Evolutionary conservation across 2,888 invertebrate species (phyloP).

Genomic region (Chrysolina oricalcia): DNA sequence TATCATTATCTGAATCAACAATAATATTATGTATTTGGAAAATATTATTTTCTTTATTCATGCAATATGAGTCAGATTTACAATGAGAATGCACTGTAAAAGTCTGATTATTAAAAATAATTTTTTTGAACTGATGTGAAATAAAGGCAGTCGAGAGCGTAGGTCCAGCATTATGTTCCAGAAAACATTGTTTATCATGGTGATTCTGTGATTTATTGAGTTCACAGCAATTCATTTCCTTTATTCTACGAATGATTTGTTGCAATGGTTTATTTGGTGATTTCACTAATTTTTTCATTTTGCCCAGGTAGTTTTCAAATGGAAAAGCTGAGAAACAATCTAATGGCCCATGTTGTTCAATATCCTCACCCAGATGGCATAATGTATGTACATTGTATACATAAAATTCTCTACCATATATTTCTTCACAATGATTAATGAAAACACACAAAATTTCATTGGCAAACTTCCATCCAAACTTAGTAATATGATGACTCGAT

Average conservation of each 20-base stretch:
- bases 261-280: conserved; percentile 40
- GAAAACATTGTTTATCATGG: conserved; percentile 9
- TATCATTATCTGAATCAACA: neutral
- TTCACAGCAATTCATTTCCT: conserved; percentile 7
- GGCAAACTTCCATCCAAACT: conserved; percentile 10
- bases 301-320: conserved; percentile 48
- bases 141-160: neutral
- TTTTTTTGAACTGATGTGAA: conserved; percentile 7
- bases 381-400: conserved; percentile 50
- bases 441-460: conserved; percentile 25
- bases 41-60: conserved; percentile 4
- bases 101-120: neutral
- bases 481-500: neutral
- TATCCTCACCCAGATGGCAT: conserved; percentile 50
- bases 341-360: conserved; percentile 42
- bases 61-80: neutral
- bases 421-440: conserved; percentile 19
- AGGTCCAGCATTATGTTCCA: conserved; percentile 7
- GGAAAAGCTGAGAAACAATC: conserved; percentile 47
- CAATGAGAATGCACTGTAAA: conserved; percentile 4
- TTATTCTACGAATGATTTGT: conserved; percentile 27
- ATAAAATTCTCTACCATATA: conserved; percentile 49
- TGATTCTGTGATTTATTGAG: neutral
- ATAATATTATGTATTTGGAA: conserved; percentile 20
- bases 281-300: conserved; percentile 39